phyloP scores from a whole-genome alignment of 2,888 invertebrate genomes.

The Myopa testacea region DNA sequence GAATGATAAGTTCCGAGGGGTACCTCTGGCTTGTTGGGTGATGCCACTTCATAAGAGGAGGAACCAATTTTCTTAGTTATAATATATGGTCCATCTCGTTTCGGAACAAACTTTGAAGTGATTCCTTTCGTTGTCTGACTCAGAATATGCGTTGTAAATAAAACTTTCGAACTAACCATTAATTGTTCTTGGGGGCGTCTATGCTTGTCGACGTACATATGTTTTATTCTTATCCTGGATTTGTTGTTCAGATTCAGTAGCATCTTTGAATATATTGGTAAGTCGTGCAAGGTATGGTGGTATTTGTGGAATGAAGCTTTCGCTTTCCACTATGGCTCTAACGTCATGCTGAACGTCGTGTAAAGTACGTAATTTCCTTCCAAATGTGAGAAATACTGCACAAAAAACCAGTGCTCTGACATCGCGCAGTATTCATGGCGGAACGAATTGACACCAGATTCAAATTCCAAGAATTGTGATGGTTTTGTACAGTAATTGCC shows the following conservation, averaged over 20 bases:
- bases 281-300: slow-evolving; percentile 35
- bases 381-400: slow-evolving; percentile 61
- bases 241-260: slow-evolving; percentile 43
- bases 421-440: too few species aligned
- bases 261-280: slow-evolving; percentile 28
- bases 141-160: too few species aligned
- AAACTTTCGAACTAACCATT: too few species aligned
- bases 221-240: slow-evolving; percentile 48
- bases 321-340: slow-evolving; percentile 49
- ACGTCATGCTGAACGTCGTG: slow-evolving; percentile 56
- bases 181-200: slow-evolving; percentile 45
- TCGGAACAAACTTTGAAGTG: slow-evolving; percentile 55
- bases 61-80: too few species aligned
- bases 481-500: slow-evolving; percentile 40
- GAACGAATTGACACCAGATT: too few species aligned
- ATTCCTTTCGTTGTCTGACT: slow-evolving; percentile 48
- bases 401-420: slow-evolving; percentile 53
- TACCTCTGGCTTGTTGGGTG: too few species aligned
- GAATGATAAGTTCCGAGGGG: too few species aligned
- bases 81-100: slow-evolving; percentile 49
- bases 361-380: slow-evolving; percentile 57
- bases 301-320: slow-evolving; percentile 49
- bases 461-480: too few species aligned
- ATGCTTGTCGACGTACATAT: slow-evolving; percentile 43
- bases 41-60: too few species aligned